phyloP scores from a whole-genome alignment of 2,113 vertebrate species.

The Alligator mississippiensis region DNA sequence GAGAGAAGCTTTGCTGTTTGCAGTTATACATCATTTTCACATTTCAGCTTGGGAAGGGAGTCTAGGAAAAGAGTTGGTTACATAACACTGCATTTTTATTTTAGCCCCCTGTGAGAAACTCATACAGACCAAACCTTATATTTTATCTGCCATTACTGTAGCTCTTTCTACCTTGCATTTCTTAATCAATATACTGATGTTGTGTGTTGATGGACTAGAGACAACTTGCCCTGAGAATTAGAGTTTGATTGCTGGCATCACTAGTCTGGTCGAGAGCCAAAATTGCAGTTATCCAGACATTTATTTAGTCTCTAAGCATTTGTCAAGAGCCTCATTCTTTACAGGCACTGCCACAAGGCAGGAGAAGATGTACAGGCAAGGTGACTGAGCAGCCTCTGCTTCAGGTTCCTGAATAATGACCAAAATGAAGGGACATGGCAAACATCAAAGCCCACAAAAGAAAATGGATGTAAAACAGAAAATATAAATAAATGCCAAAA shows the following conservation, averaged over 20 bases:
- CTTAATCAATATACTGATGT: slow-evolving; percentile 21
- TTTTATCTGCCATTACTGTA: neutral
- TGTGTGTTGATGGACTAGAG: neutral
- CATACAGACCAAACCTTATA: neutral
- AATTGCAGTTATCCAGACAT: slow-evolving; percentile 2
- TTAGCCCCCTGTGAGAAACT: neutral
- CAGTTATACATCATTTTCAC: neutral
- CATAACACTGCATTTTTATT: neutral
- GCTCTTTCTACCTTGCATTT: neutral
- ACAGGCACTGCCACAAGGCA: neutral
- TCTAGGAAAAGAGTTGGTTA: neutral
- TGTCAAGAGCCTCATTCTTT: slow-evolving; percentile 3
- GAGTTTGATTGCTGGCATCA: neutral
- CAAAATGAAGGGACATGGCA: slow-evolving; percentile 28
- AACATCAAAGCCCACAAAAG: slow-evolving; percentile 8
- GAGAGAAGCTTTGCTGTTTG: neutral
- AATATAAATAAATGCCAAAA: slow-evolving; percentile 10
- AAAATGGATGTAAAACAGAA: neutral
- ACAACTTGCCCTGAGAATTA: neutral
- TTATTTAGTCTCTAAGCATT: neutral
- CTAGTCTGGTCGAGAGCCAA: neutral
- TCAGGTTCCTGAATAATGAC: slow-evolving; percentile 13
- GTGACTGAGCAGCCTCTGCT: slow-evolving; percentile 39
- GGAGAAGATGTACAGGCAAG: neutral
- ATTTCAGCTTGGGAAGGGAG: neutral